Conservation (phyloP, 2,797 vertebrate species). For the Anguilla obscura region DNA sequence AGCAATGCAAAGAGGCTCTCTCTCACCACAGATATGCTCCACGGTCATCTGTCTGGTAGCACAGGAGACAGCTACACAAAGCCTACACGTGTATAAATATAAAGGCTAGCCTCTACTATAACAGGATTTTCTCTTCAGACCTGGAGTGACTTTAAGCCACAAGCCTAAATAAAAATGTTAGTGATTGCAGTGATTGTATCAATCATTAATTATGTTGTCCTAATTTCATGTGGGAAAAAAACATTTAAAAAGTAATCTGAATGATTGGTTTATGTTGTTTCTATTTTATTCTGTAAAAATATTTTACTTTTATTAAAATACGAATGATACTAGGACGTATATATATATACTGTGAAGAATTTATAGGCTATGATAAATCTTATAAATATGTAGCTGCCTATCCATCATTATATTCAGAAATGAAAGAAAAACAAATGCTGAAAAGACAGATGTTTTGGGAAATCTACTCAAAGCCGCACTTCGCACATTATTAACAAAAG, state of each 20-base stretch:
- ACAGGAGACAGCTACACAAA: background rate
- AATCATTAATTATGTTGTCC: background rate
- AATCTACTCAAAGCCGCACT: background rate
- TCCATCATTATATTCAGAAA: too few relatives aligned
- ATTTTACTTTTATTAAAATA: background rate
- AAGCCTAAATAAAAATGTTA: background rate
- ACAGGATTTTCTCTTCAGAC: background rate
- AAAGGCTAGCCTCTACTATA: background rate
- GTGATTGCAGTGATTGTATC: background rate
- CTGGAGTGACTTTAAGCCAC: background rate
- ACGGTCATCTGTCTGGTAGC: background rate
- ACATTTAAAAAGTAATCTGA: background rate
- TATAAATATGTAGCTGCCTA: background rate
- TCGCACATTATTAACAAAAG: constrained; percentile 1
- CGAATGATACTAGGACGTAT: background rate
- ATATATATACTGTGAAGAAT: background rate
- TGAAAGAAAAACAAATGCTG: too few relatives aligned
- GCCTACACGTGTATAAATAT: background rate
- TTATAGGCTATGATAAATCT: background rate
- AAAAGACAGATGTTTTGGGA: background rate
- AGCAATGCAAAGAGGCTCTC: background rate
- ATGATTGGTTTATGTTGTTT: background rate
- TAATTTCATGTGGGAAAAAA: background rate
- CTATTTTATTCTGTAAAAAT: background rate
- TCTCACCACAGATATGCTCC: background rate